Conservation (phyloP, 2,113 vertebrate species). For the Leucosticte australis region DNA sequence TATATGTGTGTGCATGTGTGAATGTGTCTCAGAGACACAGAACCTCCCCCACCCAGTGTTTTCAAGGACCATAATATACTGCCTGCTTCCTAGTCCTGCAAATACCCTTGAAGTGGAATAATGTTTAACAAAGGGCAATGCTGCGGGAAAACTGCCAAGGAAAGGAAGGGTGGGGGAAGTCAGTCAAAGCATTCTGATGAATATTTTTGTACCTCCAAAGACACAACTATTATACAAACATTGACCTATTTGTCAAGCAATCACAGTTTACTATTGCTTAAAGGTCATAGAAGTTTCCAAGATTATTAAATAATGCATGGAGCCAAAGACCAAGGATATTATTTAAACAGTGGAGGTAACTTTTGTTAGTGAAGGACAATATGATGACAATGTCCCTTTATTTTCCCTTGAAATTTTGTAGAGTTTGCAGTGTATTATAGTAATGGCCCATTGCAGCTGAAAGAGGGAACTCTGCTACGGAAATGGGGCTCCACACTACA, state of each 20-base stretch:
- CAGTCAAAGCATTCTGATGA: slow-evolving; percentile 38
- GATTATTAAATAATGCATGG: slow-evolving; percentile 56
- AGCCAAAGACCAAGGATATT: slow-evolving; percentile 4
- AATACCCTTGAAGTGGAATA: slow-evolving; percentile 65
- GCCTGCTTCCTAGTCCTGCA: slow-evolving; percentile 62
- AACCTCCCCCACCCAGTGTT: neutral
- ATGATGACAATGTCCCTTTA: neutral
- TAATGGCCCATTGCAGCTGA: slow-evolving; percentile 10
- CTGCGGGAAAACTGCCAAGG: slow-evolving; percentile 25
- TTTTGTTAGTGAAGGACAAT: slow-evolving; percentile 35
- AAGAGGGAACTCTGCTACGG: neutral
- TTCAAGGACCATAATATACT: slow-evolving; percentile 41
- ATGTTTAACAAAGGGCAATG: slow-evolving; percentile 64
- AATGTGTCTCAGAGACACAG: neutral
- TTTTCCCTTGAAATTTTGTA: slow-evolving; percentile 1
- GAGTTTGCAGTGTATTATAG: neutral
- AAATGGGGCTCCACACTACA: neutral
- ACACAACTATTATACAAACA: slow-evolving; percentile 54
- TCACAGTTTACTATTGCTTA: slow-evolving; percentile 53
- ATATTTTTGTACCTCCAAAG: slow-evolving; percentile 60
- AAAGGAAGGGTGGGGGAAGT: slow-evolving; percentile 43
- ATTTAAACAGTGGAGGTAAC: slow-evolving; percentile 46
- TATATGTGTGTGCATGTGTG: neutral
- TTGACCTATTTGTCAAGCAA: slow-evolving; percentile 55
- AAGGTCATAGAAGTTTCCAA: slow-evolving; percentile 49